Evolutionary conservation across 1,140 invertebrate species (phyloP).

Genomic region (Scaptomyza pallida): DNA sequence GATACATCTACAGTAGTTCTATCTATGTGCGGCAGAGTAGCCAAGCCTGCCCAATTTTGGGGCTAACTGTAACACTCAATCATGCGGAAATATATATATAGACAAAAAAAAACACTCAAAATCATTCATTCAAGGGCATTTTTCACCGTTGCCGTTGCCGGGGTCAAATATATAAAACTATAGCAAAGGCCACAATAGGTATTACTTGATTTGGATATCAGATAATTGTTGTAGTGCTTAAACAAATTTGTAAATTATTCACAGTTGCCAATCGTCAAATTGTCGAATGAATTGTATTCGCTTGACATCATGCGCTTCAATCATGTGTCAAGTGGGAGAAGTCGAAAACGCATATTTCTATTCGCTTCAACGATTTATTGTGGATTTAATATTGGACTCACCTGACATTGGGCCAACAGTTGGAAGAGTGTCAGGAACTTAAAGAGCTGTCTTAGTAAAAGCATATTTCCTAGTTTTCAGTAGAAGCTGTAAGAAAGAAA

Average conservation of each 20-base stretch:
- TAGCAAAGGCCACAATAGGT: constrained; percentile 30
- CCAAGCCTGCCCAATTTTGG: constrained; percentile 26
- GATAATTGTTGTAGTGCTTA: constrained; percentile 65
- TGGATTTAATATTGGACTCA: constrained; percentile 53
- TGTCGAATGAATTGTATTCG: constrained; percentile 54
- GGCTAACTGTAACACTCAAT: constrained; percentile 64
- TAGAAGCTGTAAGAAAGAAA: neutral
- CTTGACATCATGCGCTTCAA: constrained; percentile 61
- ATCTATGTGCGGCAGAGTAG: constrained; percentile 22
- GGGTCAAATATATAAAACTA: constrained; percentile 27
- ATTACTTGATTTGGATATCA: constrained; percentile 57
- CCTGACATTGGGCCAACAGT: constrained; percentile 64
- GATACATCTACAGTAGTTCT: neutral
- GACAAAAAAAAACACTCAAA: constrained; percentile 9
- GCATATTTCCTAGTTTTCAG: constrained; percentile 37
- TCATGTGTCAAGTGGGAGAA: constrained; percentile 62
- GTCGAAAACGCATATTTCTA: too few species aligned
- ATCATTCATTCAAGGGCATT: constrained; percentile 28
- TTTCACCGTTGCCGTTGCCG: constrained; percentile 35
- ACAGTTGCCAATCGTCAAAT: constrained; percentile 54
- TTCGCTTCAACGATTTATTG: neutral
- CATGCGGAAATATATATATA: constrained; percentile 64
- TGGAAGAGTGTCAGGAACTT: constrained; percentile 64
- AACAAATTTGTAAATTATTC: constrained; percentile 58
- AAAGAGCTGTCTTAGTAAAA: constrained; percentile 44